phyloP scores from a whole-genome alignment of 2,113 vertebrate genomes.

The Cyanocitta stelleri region DNA sequence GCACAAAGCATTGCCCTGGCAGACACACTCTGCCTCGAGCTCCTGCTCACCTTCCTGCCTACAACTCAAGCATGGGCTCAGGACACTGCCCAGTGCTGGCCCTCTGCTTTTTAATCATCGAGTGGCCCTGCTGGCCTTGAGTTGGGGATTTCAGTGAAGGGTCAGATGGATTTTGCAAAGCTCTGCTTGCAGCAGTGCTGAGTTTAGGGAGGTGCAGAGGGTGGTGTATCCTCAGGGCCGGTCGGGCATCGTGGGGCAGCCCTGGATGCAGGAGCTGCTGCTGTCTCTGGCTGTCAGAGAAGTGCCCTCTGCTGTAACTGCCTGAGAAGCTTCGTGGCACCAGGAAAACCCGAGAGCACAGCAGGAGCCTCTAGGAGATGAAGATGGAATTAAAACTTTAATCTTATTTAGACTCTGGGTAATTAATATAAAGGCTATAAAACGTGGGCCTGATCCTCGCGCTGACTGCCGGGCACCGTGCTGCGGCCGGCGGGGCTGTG shows the following conservation, averaged over 20 bases:
- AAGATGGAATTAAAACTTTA: conserved; percentile 45
- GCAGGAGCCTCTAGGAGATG: conserved; percentile 22
- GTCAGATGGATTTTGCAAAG: not conserved
- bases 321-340: conserved; percentile 4
- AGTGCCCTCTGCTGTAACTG: conserved; percentile 46
- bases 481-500: rapidly evolving
- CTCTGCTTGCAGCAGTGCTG: not conserved
- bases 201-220: not conserved
- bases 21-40: rapidly evolving
- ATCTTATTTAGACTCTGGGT: conserved; percentile 33
- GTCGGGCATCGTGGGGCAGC: rapidly evolving
- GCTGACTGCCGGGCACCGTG: not conserved
- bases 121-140: rapidly evolving
- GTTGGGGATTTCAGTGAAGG: not conserved
- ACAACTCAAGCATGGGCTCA: rapidly evolving
- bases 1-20: not conserved
- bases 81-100: not conserved
- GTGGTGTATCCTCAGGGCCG: rapidly evolving
- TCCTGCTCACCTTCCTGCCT: not conserved
- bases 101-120: not conserved
- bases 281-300: not conserved
- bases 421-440: conserved; percentile 47
- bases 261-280: not conserved
- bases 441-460: not conserved
- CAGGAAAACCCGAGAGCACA: conserved; percentile 2